Conservation (phyloP, 2,113 vertebrate species). For the Pampusana beccarii region DNA sequence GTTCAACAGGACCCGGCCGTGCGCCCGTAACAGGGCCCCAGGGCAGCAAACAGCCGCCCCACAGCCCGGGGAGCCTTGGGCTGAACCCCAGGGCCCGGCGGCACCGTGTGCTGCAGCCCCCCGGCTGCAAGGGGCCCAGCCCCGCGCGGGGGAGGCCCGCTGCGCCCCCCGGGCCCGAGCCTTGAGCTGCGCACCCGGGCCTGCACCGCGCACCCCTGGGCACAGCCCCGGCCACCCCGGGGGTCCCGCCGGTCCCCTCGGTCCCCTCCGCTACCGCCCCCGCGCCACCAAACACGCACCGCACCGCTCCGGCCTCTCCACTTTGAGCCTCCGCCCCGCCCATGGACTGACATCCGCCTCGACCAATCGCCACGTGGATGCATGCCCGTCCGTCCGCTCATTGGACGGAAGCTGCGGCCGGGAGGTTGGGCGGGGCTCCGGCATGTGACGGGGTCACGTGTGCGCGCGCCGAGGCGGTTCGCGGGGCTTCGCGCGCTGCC, state of each 20-base stretch:
- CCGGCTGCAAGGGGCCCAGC: background rate
- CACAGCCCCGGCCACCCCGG: background rate
- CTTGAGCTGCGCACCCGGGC: too few relatives aligned
- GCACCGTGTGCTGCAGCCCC: background rate
- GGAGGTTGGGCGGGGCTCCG: fast-evolving
- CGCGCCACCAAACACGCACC: background rate
- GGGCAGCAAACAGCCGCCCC: background rate
- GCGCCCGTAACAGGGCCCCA: too few relatives aligned
- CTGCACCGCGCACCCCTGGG: too few relatives aligned
- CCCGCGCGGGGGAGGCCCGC: too few relatives aligned
- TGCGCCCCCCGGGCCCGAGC: too few relatives aligned
- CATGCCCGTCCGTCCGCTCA: fast-evolving
- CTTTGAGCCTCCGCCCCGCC: fast-evolving
- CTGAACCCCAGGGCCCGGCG: too few relatives aligned
- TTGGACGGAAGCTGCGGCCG: background rate
- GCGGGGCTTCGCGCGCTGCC: fast-evolving
- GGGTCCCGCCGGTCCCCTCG: background rate
- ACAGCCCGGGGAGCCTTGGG: background rate
- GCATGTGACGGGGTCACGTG: background rate
- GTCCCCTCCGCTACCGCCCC: background rate
- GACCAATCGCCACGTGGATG: background rate
- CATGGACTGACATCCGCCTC: fast-evolving
- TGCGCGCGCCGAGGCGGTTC: fast-evolving
- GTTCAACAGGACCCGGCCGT: too few relatives aligned
- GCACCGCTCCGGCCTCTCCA: fast-evolving